Evolutionary conservation across 2,113 vertebrate genomes (phyloP).

Genomic region (Vombatus ursinus): DNA sequence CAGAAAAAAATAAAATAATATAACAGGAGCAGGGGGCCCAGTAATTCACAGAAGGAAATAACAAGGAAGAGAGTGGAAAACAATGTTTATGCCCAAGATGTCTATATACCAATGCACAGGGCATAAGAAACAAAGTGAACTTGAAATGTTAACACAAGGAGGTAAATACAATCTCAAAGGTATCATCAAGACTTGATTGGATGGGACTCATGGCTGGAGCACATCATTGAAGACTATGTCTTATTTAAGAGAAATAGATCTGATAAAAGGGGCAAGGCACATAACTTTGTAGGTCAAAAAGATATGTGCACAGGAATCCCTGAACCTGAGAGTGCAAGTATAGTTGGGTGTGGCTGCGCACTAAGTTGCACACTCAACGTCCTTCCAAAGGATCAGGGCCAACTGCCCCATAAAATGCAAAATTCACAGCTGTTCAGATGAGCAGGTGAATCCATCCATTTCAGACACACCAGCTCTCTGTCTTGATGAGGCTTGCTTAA

Average conservation of each 20-base stretch:
- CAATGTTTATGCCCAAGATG: not conserved
- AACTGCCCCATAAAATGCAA: not conserved
- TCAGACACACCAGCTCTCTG: not conserved
- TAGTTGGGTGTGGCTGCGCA: not conserved
- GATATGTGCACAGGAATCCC: not conserved
- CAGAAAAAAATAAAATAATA: not conserved
- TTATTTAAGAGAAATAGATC: not conserved
- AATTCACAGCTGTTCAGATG: not conserved
- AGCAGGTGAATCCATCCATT: not conserved
- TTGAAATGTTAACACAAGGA: not conserved
- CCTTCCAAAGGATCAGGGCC: not conserved
- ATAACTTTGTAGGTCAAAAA: not conserved
- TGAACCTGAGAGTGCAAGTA: not conserved
- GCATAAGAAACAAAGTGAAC: not conserved
- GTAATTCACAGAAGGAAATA: not conserved
- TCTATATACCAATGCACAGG: not conserved
- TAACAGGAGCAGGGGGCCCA: not conserved
- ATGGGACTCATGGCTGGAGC: not conserved
- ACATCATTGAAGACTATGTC: not conserved
- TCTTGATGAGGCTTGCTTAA: not conserved
- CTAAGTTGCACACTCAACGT: not conserved
- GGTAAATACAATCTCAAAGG: not conserved
- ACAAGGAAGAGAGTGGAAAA: not conserved
- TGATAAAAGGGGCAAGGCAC: not conserved
- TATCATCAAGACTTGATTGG: not conserved